Percentiles rank a stretch among this genome's conserved stretches.
Evolutionary conservation across 2,797 vertebrate species (phyloP).

Genomic region (Pseudopleuronectes americanus): DNA sequence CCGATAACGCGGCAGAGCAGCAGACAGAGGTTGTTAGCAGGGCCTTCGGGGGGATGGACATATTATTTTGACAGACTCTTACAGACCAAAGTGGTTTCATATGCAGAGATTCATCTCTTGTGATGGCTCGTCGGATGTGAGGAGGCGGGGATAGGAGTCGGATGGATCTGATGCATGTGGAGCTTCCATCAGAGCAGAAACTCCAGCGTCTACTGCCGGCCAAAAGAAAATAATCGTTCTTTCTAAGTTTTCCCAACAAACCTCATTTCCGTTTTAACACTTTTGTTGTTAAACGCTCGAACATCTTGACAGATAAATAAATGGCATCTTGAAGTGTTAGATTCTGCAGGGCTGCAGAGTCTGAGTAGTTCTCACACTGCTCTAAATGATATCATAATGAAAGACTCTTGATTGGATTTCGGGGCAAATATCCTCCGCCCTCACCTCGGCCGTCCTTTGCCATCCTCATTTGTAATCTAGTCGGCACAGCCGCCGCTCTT

Average conservation of each 20-base stretch:
- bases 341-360: constrained; percentile 11
- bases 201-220: constrained; percentile 3
- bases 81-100: constrained; percentile 60
- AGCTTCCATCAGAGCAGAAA: constrained; percentile 54
- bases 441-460: constrained; percentile 72
- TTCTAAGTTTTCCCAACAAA: no score
- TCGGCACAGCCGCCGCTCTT: constrained; percentile 55
- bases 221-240: background rate
- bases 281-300: no score
- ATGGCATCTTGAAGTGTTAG: background rate
- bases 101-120: constrained; percentile 57
- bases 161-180: constrained; percentile 58
- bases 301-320: background rate
- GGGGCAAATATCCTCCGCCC: constrained; percentile 37
- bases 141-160: constrained; percentile 22
- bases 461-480: constrained; percentile 71
- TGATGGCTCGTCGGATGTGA: constrained; percentile 49
- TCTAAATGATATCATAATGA: constrained; percentile 19
- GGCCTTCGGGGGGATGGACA: constrained; percentile 35
- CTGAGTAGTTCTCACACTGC: constrained; percentile 6
- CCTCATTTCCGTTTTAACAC: no score
- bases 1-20: constrained; percentile 21
- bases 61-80: constrained; percentile 66
- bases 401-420: constrained; percentile 41
- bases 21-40: constrained; percentile 43